These are phyloP conservation scores for Hymenochirus boettgeri DNA, from an alignment of 2,113 vertebrate species.

Conservation along the genomic window DNA sequence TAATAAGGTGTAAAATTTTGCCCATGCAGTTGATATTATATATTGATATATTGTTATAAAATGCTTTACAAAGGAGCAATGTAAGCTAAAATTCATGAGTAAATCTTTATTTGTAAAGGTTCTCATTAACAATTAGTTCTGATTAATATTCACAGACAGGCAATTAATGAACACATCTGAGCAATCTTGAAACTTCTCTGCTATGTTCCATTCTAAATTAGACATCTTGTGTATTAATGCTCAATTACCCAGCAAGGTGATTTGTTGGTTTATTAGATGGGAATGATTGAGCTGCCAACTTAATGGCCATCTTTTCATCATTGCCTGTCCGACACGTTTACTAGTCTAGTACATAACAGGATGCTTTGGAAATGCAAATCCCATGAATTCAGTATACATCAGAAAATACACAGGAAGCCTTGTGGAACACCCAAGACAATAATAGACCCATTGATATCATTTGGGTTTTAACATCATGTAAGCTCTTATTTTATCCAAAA, in stretches of 20 bases:
- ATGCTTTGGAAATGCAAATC: slow-evolving; percentile 12
- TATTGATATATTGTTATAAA: too few species aligned
- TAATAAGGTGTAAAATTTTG: too few species aligned
- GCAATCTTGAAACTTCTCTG: slow-evolving; percentile 26
- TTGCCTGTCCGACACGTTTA: slow-evolving; percentile 9
- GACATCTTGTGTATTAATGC: slow-evolving; percentile 20
- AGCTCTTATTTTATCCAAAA: too few species aligned
- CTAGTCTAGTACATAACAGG: slow-evolving; percentile 7
- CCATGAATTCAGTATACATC: background rate
- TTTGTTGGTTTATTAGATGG: slow-evolving; percentile 18
- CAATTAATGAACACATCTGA: slow-evolving; percentile 28
- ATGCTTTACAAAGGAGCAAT: too few species aligned
- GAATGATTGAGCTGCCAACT: slow-evolving; percentile 11
- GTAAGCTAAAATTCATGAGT: too few species aligned
- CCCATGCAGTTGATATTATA: too few species aligned
- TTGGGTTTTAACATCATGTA: too few species aligned
- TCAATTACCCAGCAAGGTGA: slow-evolving; percentile 24
- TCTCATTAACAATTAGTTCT: slow-evolving; percentile 12
- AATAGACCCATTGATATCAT: too few species aligned
- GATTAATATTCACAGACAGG: slow-evolving; percentile 34
- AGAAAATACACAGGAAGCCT: too few species aligned
- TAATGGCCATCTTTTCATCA: slow-evolving; percentile 30
- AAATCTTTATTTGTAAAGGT: background rate
- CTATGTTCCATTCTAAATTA: slow-evolving; percentile 30
- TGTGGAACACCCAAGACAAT: too few species aligned